Base-by-base conservation (phyloP, 2,113 vertebrate genomes). In the Melanotaenia duboulayi region DNA sequence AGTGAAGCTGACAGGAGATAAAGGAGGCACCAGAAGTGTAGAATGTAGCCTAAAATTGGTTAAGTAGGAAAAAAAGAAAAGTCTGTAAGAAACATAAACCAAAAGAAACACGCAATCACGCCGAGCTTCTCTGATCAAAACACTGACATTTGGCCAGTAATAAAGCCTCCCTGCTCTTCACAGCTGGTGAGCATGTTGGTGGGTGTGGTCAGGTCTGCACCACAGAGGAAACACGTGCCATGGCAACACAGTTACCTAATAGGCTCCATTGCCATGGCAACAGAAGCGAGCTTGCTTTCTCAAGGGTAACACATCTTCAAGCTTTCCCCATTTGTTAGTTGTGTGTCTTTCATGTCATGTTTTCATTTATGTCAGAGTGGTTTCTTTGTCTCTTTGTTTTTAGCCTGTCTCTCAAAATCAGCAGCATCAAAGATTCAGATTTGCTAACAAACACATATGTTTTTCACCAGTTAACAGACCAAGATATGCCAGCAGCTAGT, bases 211-310 rank as follows among this genome's bases (percentile, higher is more conserved):
- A 87, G 89, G 90, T 87, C 88, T 82, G 84, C 91, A 90, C 93
- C 91, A 82, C 88, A 14, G 86, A 77, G 76, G 78, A 91, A 87
- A 93, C 91, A 95, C 88, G 87, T 93, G 91, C 89, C 94, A 91
- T 93, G 91, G 92, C 90, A 93, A 95, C 94, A 92, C 88, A 62
- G 84, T 95, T 93, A 93, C 91, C 92, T 92, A 94, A 94, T 86
- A 86, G 78, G 83, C 85, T 87, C 81, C 73, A 81, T 92, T 75
- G 56, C 90, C 90, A 89, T 89, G 85, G 90, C 90, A 94, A 95
- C 94, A 92, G 81, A 90, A 91, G 88, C 69, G 80, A 88, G 92
- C 88, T 90, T 90, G 89, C 89, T 87, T 92, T 92, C 90, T 93
- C 86, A 92, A 92, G 91, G 91, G 87, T 86, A 93, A 88, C 89